Evolutionary conservation across 2,797 vertebrate genomes (phyloP).

Genomic region (Pantherophis vulpinus): DNA sequence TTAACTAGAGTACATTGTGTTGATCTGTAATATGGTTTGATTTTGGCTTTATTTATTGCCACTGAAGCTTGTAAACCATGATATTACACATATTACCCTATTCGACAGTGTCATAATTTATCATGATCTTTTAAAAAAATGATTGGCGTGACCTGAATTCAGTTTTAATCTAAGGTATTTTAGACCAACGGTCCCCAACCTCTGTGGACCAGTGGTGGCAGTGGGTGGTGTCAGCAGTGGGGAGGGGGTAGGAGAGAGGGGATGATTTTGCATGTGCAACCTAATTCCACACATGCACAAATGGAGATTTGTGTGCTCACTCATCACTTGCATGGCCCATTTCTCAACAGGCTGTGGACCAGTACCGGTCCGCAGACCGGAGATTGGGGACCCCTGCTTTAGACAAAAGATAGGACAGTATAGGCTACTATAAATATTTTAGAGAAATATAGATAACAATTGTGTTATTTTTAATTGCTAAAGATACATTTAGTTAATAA

Average conservation of each 20-base stretch:
- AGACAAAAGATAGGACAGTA: not conserved
- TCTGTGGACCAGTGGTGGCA: not conserved
- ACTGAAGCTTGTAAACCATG: not conserved
- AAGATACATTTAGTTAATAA: not conserved
- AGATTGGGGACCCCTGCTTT: not conserved
- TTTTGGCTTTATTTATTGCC: not conserved
- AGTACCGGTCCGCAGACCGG: fast-evolving
- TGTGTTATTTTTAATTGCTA: not conserved
- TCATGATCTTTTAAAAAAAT: not conserved
- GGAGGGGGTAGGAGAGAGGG: not conserved
- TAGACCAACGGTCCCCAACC: not conserved
- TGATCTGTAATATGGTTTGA: not conserved
- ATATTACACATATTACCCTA: not conserved
- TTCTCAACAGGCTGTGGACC: not conserved
- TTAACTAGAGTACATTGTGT: not conserved
- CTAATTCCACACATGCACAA: not conserved
- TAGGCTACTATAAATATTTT: not conserved
- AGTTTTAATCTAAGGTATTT: not conserved
- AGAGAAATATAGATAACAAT: not conserved
- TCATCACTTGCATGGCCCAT: not conserved
- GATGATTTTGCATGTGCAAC: not conserved
- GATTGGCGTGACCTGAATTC: not conserved
- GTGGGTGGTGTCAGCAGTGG: not conserved
- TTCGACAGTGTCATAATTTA: not conserved
- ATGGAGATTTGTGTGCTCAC: not conserved